These are phyloP conservation scores for Martes martes DNA, from an alignment of 2,113 vertebrate genomes.

Conservation along the genomic window DNA sequence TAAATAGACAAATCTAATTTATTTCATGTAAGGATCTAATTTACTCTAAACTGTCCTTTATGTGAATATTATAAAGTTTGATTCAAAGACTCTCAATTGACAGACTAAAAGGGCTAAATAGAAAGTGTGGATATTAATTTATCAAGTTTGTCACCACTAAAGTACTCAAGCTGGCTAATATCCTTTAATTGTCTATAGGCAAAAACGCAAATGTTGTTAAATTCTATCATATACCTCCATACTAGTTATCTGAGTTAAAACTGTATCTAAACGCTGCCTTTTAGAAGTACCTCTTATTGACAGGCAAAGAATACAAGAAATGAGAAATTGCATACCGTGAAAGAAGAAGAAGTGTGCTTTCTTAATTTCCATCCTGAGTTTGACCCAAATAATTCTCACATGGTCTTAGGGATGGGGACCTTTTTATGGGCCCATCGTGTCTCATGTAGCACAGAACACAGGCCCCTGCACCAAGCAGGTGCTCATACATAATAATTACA, in stretches of 20 bases:
- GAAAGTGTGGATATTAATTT: neutral
- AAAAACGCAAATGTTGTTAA: neutral
- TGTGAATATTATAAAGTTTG: neutral
- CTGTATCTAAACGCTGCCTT: neutral
- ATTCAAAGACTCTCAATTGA: neutral
- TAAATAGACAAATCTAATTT: too few relatives aligned
- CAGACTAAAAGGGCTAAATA: neutral
- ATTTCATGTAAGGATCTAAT: too few relatives aligned
- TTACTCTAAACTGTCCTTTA: neutral
- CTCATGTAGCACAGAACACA: rapidly evolving
- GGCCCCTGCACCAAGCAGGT: neutral
- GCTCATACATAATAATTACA: neutral
- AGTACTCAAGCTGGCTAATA: neutral
- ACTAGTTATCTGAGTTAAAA: neutral
- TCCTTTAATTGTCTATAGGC: neutral
- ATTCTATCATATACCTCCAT: neutral
- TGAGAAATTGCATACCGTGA: neutral
- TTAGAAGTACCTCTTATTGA: neutral
- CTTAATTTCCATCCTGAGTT: neutral
- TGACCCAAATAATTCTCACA: neutral
- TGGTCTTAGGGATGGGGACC: rapidly evolving
- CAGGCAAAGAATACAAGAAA: neutral
- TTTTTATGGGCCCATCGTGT: neutral
- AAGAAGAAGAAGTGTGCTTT: neutral
- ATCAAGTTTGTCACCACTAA: conserved; percentile 2